A percentile compares a stretch with the other conserved stretches of the same genome.
phyloP scores from a whole-genome alignment of 2,888 invertebrate species.

The Parnassius smintheus region DNA sequence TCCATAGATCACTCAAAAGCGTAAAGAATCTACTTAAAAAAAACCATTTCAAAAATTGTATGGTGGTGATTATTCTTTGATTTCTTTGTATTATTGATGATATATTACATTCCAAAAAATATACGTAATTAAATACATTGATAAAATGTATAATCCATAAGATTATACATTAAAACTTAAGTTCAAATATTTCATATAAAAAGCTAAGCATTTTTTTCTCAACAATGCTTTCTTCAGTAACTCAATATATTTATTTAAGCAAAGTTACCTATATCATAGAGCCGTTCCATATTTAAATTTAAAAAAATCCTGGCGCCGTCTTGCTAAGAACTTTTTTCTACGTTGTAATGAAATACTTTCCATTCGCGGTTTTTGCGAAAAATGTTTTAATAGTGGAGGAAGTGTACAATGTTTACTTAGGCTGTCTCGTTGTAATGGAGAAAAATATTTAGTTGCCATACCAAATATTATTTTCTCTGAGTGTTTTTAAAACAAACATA shows the following conservation, averaged over 20 bases:
- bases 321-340: constrained; percentile 39
- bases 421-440: constrained; percentile 57
- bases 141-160: too few species aligned
- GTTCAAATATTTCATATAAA: too few species aligned
- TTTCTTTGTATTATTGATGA: too few species aligned
- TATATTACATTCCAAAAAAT: too few species aligned
- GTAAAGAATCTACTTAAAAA: too few species aligned
- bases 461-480: constrained; percentile 47
- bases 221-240: constrained; percentile 7
- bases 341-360: constrained; percentile 64
- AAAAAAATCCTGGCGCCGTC: constrained; percentile 61
- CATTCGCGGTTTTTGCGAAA: constrained; percentile 55
- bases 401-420: constrained; percentile 72
- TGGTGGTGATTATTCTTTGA: too few species aligned
- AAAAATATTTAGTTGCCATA: constrained; percentile 64
- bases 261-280: constrained; percentile 18
- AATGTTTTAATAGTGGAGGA: constrained; percentile 64
- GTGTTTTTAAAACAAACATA: constrained; percentile 32
- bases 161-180: too few species aligned
- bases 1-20: too few species aligned
- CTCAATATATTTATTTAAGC: constrained; percentile 22
- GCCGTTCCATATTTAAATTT: constrained; percentile 32
- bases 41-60: too few species aligned
- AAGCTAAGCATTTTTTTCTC: not conserved
- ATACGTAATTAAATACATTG: too few species aligned